A percentile compares a stretch with the other conserved stretches of the same genome.
These are phyloP conservation scores for Meriones unguiculatus DNA, from an alignment of 2,113 vertebrate species.

Conservation along the genomic window DNA sequence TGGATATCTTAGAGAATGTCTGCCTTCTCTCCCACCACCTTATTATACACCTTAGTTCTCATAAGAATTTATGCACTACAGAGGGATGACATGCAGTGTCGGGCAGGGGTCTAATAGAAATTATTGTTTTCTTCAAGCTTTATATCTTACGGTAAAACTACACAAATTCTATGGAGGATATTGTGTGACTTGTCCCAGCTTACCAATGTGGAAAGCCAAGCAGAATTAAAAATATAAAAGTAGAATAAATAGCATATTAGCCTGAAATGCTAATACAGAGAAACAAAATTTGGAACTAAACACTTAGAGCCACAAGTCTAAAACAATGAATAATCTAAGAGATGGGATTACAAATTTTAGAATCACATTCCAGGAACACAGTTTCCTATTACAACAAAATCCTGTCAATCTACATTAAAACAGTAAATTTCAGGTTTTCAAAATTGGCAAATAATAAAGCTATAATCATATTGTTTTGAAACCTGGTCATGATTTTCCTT, in stretches of 20 bases:
- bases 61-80: neutral
- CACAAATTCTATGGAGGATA: neutral
- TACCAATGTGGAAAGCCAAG: neutral
- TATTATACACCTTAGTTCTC: neutral
- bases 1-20: neutral
- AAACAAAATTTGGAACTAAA: slow-evolving; percentile 33
- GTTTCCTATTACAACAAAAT: slow-evolving; percentile 15
- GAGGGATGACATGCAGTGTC: neutral
- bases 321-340: slow-evolving; percentile 18
- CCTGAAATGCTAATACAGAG: neutral
- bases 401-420: slow-evolving; percentile 22
- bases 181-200: neutral
- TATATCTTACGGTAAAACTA: neutral
- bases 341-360: neutral
- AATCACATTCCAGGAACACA: neutral
- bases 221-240: neutral
- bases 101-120: neutral
- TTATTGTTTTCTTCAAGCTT: neutral
- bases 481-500: neutral
- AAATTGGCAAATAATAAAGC: slow-evolving; percentile 34
- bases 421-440: slow-evolving; percentile 46
- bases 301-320: neutral
- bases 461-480: neutral
- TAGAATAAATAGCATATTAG: neutral
- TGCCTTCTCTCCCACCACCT: neutral